Evolutionary conservation across 1,140 invertebrate species (phyloP).

Genomic region (Anadara kagoshimensis): DNA sequence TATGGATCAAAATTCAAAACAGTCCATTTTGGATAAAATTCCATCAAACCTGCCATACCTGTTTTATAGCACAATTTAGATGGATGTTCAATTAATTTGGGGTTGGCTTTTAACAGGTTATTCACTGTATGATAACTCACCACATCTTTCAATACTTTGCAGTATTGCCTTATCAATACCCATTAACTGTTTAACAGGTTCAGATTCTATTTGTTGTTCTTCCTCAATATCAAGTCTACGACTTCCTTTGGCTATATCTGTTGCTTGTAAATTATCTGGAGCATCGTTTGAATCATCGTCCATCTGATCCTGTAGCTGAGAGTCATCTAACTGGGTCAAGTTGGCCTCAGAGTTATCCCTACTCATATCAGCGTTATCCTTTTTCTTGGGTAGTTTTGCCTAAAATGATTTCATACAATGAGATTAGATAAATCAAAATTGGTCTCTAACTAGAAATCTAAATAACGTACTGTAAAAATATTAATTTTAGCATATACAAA

Average conservation of each 20-base stretch:
- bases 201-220: constrained; percentile 57
- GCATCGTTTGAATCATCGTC: constrained; percentile 71
- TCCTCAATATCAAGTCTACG: constrained; percentile 57
- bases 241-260: constrained; percentile 77
- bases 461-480: no score
- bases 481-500: no score
- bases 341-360: constrained; percentile 53
- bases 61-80: neutral
- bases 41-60: no score
- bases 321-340: constrained; percentile 56
- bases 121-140: constrained; percentile 72
- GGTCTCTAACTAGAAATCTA: no score
- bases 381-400: constrained; percentile 59
- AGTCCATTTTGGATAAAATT: no score
- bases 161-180: constrained; percentile 92
- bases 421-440: no score
- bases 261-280: constrained; percentile 54
- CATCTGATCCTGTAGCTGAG: constrained; percentile 41
- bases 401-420: no score
- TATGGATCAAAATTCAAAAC: no score
- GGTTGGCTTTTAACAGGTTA: neutral
- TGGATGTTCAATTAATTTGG: neutral
- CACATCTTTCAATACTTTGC: constrained; percentile 92
- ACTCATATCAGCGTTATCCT: constrained; percentile 56
- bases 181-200: constrained; percentile 84